Base-by-base conservation (phyloP, 2,888 invertebrate genomes). In the Acanthosepion lycidas region DNA sequence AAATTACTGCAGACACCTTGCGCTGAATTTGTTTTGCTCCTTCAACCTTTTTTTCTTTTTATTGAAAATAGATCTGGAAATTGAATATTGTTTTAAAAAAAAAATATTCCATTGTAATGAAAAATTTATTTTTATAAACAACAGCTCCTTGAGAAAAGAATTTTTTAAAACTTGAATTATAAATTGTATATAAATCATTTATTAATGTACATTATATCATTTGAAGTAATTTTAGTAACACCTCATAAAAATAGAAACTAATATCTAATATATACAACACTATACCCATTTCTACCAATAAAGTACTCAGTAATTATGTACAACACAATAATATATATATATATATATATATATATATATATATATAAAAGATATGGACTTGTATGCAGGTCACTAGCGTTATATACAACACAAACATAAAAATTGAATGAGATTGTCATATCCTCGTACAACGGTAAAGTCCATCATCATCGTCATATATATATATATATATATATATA, bases 1-100 rank as follows among this genome's bases (percentile, higher is more conserved):
- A 78, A 78, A 78, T 78, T 78, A n/a, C 78, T 78, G 78, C 78
- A n/a, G 78, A 78, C 78, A 78, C 78, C 78, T 78, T 78, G 78
- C 78, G 78, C 78, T 78, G 78, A 78, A 15, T 78, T 78, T 78
- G n/a, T n/a, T 78, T 78, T 78, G 78, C n/a, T 78, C 64, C 64
- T n/a, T 78, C n/a, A 78, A 78, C 78, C 20, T 59, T 55, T 59
- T 78, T 64, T 23, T 64, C 20, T 59, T 55, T 59, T 78, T 64
- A 64, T 64, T 23, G 78, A 78, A 78, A 78, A 78, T 78, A 12
- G 78, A 78, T 78, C 78, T 78, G 78, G 78, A 78, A 78, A 78
- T 78, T 78, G 78, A 78, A 78, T 33, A 78, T 42, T 42, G 20
- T 78, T n/a, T 15, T 12, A 33, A 2, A 33, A 78, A 33, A 78